Base-by-base conservation (phyloP, 2,888 invertebrate species). In the Tetropium fuscum region DNA sequence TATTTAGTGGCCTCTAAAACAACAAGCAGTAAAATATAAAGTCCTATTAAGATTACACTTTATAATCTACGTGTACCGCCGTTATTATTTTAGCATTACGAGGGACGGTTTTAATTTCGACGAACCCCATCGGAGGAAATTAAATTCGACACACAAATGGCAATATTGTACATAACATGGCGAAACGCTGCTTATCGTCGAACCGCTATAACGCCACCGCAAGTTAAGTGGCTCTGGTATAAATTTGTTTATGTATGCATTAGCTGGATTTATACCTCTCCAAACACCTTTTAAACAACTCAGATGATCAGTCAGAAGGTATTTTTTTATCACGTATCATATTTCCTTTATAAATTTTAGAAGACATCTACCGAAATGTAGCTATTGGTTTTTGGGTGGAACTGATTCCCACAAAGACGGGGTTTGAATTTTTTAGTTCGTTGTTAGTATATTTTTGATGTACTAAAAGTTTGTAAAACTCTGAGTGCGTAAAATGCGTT, bases 21-120 rank as follows among this genome's bases (percentile, higher is more conserved):
- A 69, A 65, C 70, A 68, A 69, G 64, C 67, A 68, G 67, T 65
- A 68, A 72, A 71, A 71, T 72, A 69, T 58, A 67, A 70, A 68
- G 58, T 53, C 62, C 66, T 67, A 70, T 72, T 71, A 70, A 68
- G 71, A 72, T 73, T 73, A 73, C 70, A 72, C 64, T 73, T 68
- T 70, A 71, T 72, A 72, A 69, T 70, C 67, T 71, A 69, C 67
- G 68, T 70, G 69, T 58, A 70, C 58, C 63, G 55, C 49, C 49
- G 41, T 58, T 63, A 69, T 64, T 66, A 66, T 69, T 68, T 66
- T 53, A 51, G 59, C 67, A 61, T 71, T 72, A 65, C 64, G 58
- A 60, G 61, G 62, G 63, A 62, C 60, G 55, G 63, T 66, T 71
- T 70, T 69, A 68, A 69, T 69, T 68, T 61, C 59, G 58, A 36